Percentiles rank a stretch among this genome's conserved stretches.
phyloP scores from a whole-genome alignment of 2,888 invertebrate genomes.

The Microchrysa polita region DNA sequence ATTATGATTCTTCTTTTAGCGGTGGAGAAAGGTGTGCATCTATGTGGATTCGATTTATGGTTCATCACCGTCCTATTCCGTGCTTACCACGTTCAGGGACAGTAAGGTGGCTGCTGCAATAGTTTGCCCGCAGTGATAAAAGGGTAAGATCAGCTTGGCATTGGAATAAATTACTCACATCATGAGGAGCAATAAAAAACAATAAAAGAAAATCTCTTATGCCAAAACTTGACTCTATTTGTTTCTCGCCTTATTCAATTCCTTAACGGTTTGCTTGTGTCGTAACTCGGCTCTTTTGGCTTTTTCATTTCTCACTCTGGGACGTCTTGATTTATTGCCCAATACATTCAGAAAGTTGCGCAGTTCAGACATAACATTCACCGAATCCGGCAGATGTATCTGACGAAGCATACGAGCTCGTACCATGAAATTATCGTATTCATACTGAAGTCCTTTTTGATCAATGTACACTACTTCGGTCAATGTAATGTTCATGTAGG shows the following conservation, averaged over 20 bases:
- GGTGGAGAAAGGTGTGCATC: no score
- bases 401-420: slow-evolving; percentile 59
- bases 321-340: background rate
- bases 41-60: no score
- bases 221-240: no score
- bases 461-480: slow-evolving; percentile 60
- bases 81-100: no score
- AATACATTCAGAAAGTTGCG: slow-evolving; percentile 53
- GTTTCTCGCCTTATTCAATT: slow-evolving; percentile 52
- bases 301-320: slow-evolving; percentile 51
- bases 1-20: no score
- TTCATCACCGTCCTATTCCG: no score
- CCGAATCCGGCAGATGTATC: slow-evolving; percentile 58
- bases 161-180: no score
- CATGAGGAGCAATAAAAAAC: no score
- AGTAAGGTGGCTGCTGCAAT: no score
- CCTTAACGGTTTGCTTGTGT: slow-evolving; percentile 57
- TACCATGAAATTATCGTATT: slow-evolving; percentile 61
- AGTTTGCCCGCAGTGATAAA: no score
- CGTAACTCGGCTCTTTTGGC: slow-evolving; percentile 56
- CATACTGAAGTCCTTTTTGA: slow-evolving; percentile 58
- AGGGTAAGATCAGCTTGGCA: no score
- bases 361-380: slow-evolving; percentile 55
- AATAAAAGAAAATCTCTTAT: no score
- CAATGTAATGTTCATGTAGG: slow-evolving; percentile 61